A percentile compares a stretch with the other conserved stretches of the same genome.
phyloP scores from a whole-genome alignment of 2,797 vertebrate genomes.

The Schizopygopsis malacanthus region DNA sequence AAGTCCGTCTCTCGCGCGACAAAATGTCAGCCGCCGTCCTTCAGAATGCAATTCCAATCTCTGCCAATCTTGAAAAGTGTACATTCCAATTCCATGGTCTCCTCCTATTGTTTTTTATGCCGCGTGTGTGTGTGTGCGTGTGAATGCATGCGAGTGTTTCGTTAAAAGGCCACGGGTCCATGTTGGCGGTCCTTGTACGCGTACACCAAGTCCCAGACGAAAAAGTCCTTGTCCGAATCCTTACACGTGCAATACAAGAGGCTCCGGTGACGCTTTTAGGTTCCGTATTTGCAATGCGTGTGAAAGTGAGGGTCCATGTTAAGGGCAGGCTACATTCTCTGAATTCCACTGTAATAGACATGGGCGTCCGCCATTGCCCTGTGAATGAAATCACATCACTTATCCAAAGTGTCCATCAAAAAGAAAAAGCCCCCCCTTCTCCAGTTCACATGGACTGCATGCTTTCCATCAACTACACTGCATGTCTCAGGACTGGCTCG shows the following conservation, averaged over 20 bases:
- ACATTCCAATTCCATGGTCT: constrained; percentile 76
- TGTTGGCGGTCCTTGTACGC: constrained; percentile 41
- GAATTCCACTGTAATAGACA: constrained; percentile 89
- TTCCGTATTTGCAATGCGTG: constrained; percentile 77
- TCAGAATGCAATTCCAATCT: constrained; percentile 32
- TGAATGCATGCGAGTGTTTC: constrained; percentile 47
- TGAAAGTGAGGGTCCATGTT: constrained; percentile 82
- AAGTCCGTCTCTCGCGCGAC: constrained; percentile 47
- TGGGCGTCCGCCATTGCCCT: constrained; percentile 87
- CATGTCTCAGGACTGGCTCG: constrained; percentile 53
- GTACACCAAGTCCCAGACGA: constrained; percentile 12
- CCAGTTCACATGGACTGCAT: constrained; percentile 83
- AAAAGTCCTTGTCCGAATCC: constrained; percentile 39
- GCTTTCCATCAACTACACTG: constrained; percentile 77
- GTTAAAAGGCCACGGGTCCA: constrained; percentile 55
- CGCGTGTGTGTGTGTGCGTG: constrained; percentile 44
- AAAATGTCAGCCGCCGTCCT: constrained; percentile 40
- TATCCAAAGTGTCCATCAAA: constrained; percentile 81
- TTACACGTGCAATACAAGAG: constrained; percentile 39
- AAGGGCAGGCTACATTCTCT: constrained; percentile 89
- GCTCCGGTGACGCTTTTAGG: constrained; percentile 58
- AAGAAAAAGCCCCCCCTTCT: constrained; percentile 73
- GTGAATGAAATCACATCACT: constrained; percentile 87
- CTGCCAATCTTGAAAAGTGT: constrained; percentile 59
- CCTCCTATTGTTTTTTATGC: constrained; percentile 69